Conservation (phyloP, 2,797 vertebrate species). For the Pteropus rufus region DNA sequence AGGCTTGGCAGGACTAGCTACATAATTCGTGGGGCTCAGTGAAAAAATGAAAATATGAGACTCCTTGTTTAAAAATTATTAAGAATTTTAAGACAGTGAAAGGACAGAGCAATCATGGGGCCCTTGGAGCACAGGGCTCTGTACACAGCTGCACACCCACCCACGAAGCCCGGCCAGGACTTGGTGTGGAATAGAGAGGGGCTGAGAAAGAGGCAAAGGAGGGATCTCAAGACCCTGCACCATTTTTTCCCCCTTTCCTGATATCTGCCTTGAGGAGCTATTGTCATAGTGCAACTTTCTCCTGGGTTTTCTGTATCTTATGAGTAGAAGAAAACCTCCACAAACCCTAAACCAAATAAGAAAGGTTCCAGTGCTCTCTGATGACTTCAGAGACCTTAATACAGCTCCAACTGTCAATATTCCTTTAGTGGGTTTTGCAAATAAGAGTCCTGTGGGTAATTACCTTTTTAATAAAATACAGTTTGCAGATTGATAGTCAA, state of each 20-base stretch:
- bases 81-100: neutral
- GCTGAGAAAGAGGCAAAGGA: neutral
- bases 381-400: constrained; percentile 17
- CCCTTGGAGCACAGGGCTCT: neutral
- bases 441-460: constrained; percentile 51
- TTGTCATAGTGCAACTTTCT: neutral
- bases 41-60: neutral
- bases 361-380: neutral
- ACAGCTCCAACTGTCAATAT: constrained; percentile 47
- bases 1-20: neutral
- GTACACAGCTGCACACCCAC: neutral
- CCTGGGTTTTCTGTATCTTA: neutral
- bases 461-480: constrained; percentile 65
- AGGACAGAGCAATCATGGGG: neutral
- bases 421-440: neutral
- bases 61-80: neutral
- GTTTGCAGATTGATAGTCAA: constrained; percentile 54
- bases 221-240: neutral
- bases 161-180: accelerated
- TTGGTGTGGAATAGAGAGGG: neutral
- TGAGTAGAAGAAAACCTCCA: constrained; percentile 11
- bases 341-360: neutral
- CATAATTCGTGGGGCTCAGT: neutral
- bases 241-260: neutral
- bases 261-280: neutral